These are phyloP conservation scores for Drosophila leontia DNA, from an alignment of 1,140 invertebrate species.

Conservation along the genomic window DNA sequence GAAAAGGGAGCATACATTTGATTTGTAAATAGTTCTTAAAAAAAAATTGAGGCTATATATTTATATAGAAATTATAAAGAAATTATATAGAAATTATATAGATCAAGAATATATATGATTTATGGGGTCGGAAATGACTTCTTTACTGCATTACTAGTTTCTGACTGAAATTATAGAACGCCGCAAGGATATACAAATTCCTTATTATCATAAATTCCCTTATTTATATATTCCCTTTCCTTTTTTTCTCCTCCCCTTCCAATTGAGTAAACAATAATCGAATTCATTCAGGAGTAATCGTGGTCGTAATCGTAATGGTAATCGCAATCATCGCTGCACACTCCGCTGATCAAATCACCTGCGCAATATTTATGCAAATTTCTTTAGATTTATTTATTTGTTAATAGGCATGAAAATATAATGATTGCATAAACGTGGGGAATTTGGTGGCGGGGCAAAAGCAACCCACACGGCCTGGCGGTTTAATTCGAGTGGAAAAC, in stretches of 20 bases:
- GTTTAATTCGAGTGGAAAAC: constrained; percentile 74
- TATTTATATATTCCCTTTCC: too few species aligned
- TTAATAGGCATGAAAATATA: constrained; percentile 76
- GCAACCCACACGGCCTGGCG: constrained; percentile 13
- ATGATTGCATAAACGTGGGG: constrained; percentile 60
- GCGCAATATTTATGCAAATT: constrained; percentile 65
- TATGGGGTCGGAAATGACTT: too few species aligned
- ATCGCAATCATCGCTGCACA: constrained; percentile 23
- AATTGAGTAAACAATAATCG: constrained; percentile 28
- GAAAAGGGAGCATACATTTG: neutral
- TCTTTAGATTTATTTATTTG: constrained; percentile 60
- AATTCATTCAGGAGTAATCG: constrained; percentile 12
- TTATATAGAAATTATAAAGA: too few species aligned
- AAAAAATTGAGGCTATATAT: too few species aligned
- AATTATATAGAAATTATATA: too few species aligned
- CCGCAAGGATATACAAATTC: too few species aligned
- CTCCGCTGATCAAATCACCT: constrained; percentile 71
- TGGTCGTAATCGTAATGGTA: constrained; percentile 3
- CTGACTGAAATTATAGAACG: too few species aligned
- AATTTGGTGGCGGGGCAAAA: neutral
- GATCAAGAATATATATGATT: too few species aligned
- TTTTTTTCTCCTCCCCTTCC: constrained; percentile 13
- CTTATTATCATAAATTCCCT: neutral
- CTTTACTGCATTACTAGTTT: too few species aligned
- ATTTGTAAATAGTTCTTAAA: neutral